Percentiles rank a stretch among this genome's conserved stretches.
phyloP scores from a whole-genome alignment of 2,888 invertebrate species.

The Ornithoptera priamus region DNA sequence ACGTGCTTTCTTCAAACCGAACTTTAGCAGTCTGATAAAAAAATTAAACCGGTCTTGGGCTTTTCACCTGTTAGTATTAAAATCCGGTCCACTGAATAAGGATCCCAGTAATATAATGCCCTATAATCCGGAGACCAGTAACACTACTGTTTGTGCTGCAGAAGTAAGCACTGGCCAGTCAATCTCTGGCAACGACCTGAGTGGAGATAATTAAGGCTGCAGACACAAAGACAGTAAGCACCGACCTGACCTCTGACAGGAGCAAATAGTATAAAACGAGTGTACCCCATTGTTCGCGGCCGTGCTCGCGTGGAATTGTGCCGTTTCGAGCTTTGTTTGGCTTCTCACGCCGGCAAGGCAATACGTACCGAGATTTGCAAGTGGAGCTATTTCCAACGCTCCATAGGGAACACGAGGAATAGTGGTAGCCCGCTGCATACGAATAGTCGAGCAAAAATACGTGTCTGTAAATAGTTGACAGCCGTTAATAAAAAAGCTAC shows the following conservation, averaged over 20 bases:
- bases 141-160: too few species aligned
- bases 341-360: conserved; percentile 13
- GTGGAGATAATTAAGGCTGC: conserved; percentile 5
- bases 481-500: too few species aligned
- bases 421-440: conserved; percentile 10
- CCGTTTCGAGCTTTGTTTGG: conserved; percentile 20
- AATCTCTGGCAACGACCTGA: too few species aligned
- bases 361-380: conserved; percentile 20
- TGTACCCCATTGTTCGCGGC: conserved; percentile 13
- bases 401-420: conserved; percentile 11
- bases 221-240: conserved; percentile 13
- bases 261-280: conserved; percentile 22
- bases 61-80: too few species aligned
- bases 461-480: too few species aligned
- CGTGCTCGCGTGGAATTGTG: conserved; percentile 17
- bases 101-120: too few species aligned
- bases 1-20: too few species aligned
- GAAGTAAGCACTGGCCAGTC: too few species aligned
- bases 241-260: conserved; percentile 2
- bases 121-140: too few species aligned
- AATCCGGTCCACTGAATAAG: too few species aligned
- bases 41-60: too few species aligned
- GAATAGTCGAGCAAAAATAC: conserved; percentile 2
- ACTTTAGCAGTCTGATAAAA: too few species aligned
- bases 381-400: conserved; percentile 14